These are phyloP conservation scores for Thecocarcelia acutangulata DNA, from an alignment of 2,888 invertebrate genomes.

Conservation along the genomic window DNA sequence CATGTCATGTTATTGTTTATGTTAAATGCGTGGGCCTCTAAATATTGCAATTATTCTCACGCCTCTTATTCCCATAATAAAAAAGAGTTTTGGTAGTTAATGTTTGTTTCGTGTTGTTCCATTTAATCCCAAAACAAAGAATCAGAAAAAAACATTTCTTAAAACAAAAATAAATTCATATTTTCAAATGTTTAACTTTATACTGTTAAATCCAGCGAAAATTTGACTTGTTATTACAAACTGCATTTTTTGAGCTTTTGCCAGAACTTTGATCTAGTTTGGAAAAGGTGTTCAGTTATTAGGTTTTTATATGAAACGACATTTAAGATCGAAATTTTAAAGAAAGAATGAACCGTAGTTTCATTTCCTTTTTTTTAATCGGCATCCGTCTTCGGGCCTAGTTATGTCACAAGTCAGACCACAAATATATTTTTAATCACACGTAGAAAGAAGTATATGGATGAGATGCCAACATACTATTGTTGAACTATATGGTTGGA, in stretches of 20 bases:
- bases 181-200: constrained; percentile 14
- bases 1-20: constrained; percentile 51
- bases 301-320: too few relatives aligned
- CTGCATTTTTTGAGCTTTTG: too few relatives aligned
- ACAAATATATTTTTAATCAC: too few relatives aligned
- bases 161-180: background rate
- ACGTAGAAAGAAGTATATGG: too few relatives aligned
- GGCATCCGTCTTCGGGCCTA: too few relatives aligned
- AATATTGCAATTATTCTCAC: constrained; percentile 71
- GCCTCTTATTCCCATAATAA: constrained; percentile 61
- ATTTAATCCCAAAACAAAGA: constrained; percentile 12
- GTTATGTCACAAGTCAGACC: too few relatives aligned
- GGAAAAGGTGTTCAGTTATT: background rate
- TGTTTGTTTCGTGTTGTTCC: constrained; percentile 56
- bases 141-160: background rate
- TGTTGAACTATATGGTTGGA: too few relatives aligned
- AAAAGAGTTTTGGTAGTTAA: constrained; percentile 50
- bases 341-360: too few relatives aligned
- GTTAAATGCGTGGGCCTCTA: constrained; percentile 69
- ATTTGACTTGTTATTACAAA: too few relatives aligned
- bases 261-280: background rate
- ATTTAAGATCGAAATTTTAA: too few relatives aligned
- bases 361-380: too few relatives aligned
- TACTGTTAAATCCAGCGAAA: background rate
- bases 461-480: too few relatives aligned